A percentile compares a stretch with the other conserved stretches of the same genome.
phyloP scores from a whole-genome alignment of 2,113 vertebrate species.

The Pteropus alecto region DNA sequence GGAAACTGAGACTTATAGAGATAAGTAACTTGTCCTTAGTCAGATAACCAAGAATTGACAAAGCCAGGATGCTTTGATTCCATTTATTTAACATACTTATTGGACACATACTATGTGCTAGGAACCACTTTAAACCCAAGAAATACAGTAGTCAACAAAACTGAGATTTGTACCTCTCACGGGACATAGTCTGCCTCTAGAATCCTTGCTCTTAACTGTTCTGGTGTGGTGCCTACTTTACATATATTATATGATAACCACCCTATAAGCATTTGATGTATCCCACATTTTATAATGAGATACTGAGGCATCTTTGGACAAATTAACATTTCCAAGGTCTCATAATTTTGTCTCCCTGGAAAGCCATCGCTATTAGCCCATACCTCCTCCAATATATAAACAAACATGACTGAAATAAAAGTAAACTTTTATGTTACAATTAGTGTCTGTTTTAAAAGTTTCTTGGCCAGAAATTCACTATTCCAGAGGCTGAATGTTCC shows the following conservation, averaged over 20 bases:
- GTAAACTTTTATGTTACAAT: constrained; percentile 26
- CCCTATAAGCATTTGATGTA: neutral
- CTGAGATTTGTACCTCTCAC: neutral
- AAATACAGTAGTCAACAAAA: neutral
- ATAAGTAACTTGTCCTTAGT: neutral
- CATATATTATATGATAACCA: neutral
- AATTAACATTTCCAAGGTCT: neutral
- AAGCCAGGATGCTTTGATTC: neutral
- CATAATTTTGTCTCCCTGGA: neutral
- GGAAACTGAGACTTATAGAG: neutral
- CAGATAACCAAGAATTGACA: neutral
- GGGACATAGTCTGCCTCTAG: neutral
- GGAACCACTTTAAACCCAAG: neutral
- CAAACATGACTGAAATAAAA: neutral
- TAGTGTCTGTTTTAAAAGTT: constrained; percentile 43
- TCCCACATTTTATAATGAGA: neutral
- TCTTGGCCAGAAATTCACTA: constrained; percentile 46
- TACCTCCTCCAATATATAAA: neutral
- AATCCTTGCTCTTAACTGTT: neutral
- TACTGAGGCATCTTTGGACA: neutral
- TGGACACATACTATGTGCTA: neutral
- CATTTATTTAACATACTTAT: neutral
- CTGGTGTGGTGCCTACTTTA: neutral
- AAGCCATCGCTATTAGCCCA: neutral
- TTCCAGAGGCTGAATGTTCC: constrained; percentile 61